Conservation (phyloP, 2,797 vertebrate genomes). For the Macropodus opercularis region DNA sequence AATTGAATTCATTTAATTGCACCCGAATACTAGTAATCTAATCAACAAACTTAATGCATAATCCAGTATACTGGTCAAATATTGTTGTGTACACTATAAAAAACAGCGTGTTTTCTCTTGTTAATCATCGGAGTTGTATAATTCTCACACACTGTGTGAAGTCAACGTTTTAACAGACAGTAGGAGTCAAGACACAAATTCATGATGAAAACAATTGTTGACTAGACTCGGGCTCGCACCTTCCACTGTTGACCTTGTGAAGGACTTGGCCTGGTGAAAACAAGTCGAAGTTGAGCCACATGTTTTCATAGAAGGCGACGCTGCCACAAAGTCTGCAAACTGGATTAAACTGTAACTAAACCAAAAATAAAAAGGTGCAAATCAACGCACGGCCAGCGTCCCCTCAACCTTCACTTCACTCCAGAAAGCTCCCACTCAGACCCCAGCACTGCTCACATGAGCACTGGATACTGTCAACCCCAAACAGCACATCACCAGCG, state of each 20-base stretch:
- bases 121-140: too few species aligned
- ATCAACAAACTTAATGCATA: too few species aligned
- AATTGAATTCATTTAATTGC: background rate
- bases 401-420: slow-evolving; percentile 39
- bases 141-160: too few species aligned
- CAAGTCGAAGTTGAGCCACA: too few species aligned
- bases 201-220: background rate
- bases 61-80: too few species aligned
- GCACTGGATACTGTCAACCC: background rate
- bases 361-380: background rate
- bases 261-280: background rate
- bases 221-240: background rate
- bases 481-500: background rate
- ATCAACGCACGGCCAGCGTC: slow-evolving; percentile 14
- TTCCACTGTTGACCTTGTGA: background rate
- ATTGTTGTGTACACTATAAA: too few species aligned
- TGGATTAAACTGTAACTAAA: rapidly evolving
- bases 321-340: too few species aligned
- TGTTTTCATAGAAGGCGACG: too few species aligned
- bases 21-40: too few species aligned
- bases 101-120: too few species aligned
- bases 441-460: slow-evolving; percentile 16
- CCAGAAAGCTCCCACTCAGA: slow-evolving; percentile 35
- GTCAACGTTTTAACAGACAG: background rate
- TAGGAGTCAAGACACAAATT: background rate